Base-by-base conservation (phyloP, 2,113 vertebrate genomes). In the Dipodomys ordii region DNA sequence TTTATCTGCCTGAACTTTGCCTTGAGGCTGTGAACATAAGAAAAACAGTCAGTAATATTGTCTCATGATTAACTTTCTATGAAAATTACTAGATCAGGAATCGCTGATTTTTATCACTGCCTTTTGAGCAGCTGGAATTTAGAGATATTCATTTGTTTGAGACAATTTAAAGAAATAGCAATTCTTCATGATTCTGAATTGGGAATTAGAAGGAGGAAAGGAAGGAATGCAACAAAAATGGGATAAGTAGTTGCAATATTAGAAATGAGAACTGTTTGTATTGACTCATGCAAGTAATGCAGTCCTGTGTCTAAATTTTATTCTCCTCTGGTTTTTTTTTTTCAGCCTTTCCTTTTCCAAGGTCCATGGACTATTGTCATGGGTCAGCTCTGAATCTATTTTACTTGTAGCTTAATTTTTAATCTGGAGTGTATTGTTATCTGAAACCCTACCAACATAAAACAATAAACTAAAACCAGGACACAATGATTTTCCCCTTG, bases 1-100 rank as follows among this genome's bases (percentile, higher is more conserved):
- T 94, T 92, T 90, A 25, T 91, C 27, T 49, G 77, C 73, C 80
- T 95, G 74, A 91, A 57, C 19, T 96, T 97, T 90, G 62, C 91
- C 91, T 96, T 74, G 67, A 74, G 86, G 57, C 16, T 60, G 30
- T 91, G 49, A 93, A 73, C 62, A 69, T 91, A 80, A 91, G 95
- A 87, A 95, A 57, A 96, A 68, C 28, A 28, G 30, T 94, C 87
- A 87, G 78, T 90, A 46, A 30, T 39, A n/a, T 91, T 65, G n/a
- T n/a, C 16, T 68, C 74, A 22, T 91, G 73, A 87, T 97, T 90
- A 67, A 79, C 94, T 93, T 79, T 25, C 69, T 92, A 71, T 83
- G 84, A 62, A 87, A 85, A 93, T 94, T 62, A 53, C 8, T 0
- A 0, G 67, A 15, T 22, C 94, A 32, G 32, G 13, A 88, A 74